A percentile compares a stretch with the other conserved stretches of the same genome.
phyloP scores from a whole-genome alignment of 2,888 invertebrate species.

The Acanthosoma haemorrhoidale region DNA sequence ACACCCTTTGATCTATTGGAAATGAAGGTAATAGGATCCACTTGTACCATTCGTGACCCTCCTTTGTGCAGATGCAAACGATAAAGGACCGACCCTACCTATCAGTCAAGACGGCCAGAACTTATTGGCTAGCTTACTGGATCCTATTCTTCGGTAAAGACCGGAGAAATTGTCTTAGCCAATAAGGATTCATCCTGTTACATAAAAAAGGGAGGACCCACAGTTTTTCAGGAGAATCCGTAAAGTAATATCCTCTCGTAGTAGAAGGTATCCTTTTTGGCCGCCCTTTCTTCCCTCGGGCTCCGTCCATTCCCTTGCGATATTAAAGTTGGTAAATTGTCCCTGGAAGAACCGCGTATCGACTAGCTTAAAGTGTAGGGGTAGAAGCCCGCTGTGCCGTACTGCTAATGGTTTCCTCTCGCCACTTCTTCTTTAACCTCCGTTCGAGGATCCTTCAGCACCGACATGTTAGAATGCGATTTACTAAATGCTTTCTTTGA shows the following conservation, averaged over 20 bases:
- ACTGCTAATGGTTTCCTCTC: no score
- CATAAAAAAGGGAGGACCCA: not conserved
- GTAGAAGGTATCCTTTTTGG: not conserved
- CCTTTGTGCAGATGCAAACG: no score
- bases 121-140: not conserved
- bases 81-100: not conserved
- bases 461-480: no score
- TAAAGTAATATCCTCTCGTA: not conserved
- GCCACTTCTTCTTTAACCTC: no score
- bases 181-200: not conserved
- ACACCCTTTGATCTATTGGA: no score
- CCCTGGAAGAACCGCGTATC: no score
- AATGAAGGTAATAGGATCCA: no score
- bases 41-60: no score
- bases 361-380: not conserved
- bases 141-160: not conserved
- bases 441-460: no score
- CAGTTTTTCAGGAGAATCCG: no score
- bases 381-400: not conserved
- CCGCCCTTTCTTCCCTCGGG: not conserved
- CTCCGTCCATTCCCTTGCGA: not conserved
- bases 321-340: conserved; percentile 4
- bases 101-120: not conserved
- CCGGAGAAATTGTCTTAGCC: conserved; percentile 14
- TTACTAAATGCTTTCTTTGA: no score